Evolutionary conservation across 1,140 invertebrate genomes (phyloP).

Genomic region (Alviniconcha marisindica): DNA sequence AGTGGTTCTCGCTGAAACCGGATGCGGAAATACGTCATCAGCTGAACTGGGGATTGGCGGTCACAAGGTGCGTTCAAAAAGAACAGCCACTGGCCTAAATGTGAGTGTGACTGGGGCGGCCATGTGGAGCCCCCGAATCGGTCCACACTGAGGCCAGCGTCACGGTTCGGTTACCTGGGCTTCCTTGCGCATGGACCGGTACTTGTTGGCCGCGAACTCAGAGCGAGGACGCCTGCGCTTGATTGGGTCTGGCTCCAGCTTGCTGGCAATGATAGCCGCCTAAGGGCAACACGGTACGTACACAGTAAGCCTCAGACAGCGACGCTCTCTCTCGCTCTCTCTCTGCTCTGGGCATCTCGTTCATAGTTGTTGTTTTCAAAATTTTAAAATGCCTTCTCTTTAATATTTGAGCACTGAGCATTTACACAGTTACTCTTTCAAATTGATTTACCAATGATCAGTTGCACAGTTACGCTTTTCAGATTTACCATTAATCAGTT

Average conservation of each 20-base stretch:
- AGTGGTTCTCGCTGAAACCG: no score
- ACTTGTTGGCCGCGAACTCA: conserved; percentile 53
- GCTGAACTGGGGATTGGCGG: no score
- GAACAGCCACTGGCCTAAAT: not conserved
- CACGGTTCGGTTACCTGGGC: conserved; percentile 43
- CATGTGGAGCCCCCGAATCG: not conserved
- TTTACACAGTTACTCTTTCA: no score
- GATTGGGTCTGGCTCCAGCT: conserved; percentile 52
- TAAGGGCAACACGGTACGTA: conserved; percentile 38
- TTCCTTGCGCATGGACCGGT: conserved; percentile 45
- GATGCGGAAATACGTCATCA: no score
- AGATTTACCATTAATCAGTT: no score
- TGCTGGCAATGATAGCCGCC: conserved; percentile 63
- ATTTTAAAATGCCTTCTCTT: no score
- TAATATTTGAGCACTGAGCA: no score
- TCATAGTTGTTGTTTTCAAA: no score
- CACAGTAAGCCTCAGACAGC: conserved; percentile 1
- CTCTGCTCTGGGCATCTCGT: not conserved
- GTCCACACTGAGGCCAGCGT: not conserved
- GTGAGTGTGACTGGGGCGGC: not conserved
- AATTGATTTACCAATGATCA: no score
- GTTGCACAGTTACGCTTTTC: no score
- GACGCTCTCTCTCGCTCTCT: not conserved
- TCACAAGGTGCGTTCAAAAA: no score
- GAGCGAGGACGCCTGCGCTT: conserved; percentile 53